These are phyloP conservation scores for Leucophora obtusa DNA, from an alignment of 2,888 invertebrate genomes.

Conservation along the genomic window DNA sequence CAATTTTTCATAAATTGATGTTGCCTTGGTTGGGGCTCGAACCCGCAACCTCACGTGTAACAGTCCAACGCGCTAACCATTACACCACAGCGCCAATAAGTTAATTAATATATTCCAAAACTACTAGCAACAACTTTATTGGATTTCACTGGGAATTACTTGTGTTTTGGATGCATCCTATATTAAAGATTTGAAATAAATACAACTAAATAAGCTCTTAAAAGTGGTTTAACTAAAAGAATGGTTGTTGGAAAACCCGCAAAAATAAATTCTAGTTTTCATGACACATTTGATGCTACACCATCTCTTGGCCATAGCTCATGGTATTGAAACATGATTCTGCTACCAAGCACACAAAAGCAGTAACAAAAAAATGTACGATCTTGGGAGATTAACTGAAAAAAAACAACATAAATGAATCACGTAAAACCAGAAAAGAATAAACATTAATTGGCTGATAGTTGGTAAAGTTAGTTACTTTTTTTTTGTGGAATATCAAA, in stretches of 20 bases:
- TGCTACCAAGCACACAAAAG: not conserved
- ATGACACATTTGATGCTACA: not conserved
- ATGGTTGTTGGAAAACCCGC: not conserved
- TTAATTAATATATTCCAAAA: too few relatives aligned
- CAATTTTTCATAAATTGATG: too few relatives aligned
- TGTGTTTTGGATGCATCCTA: too few relatives aligned
- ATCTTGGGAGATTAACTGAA: not conserved
- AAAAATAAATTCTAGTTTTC: not conserved
- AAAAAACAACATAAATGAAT: not conserved
- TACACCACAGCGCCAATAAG: too few relatives aligned
- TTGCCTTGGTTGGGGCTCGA: too few relatives aligned
- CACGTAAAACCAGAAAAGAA: slow-evolving; percentile 5
- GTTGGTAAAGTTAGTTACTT: not conserved
- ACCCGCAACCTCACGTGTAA: too few relatives aligned
- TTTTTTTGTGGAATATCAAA: not conserved
- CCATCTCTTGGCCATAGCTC: not conserved
- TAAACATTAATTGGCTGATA: not conserved
- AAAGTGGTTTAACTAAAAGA: not conserved
- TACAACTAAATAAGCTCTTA: too few relatives aligned
- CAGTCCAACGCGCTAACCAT: too few relatives aligned
- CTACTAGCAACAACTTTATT: too few relatives aligned
- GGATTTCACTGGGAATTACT: too few relatives aligned
- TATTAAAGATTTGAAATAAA: too few relatives aligned
- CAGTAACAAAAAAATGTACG: not conserved
- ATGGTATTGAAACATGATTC: not conserved